A percentile compares a stretch with the other conserved stretches of the same genome.
These are phyloP conservation scores for Thrips palmi DNA, from an alignment of 1,140 invertebrate genomes.

Conservation along the genomic window DNA sequence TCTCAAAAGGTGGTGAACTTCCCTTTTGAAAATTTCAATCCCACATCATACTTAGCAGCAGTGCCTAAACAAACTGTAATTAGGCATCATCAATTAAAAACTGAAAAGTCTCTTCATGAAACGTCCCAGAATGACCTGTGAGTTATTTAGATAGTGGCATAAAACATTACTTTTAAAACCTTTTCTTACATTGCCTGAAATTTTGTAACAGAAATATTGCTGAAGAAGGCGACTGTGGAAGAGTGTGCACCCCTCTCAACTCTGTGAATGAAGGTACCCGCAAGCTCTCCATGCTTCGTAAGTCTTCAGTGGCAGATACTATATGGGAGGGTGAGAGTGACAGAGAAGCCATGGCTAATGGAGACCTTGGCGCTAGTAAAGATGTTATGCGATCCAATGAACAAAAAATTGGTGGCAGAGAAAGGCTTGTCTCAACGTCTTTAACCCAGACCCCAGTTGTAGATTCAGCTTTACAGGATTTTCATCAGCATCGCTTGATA, in stretches of 20 bases:
- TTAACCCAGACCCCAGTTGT: constrained; percentile 39
- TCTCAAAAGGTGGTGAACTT: constrained; percentile 83
- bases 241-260: too few relatives aligned
- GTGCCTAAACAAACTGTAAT: constrained; percentile 54
- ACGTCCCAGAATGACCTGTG: too few relatives aligned
- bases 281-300: too few relatives aligned
- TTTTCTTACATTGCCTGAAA: too few relatives aligned
- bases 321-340: too few relatives aligned
- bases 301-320: too few relatives aligned
- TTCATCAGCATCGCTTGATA: constrained; percentile 49
- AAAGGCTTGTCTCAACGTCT: constrained; percentile 44
- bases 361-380: not conserved
- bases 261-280: too few relatives aligned
- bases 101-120: constrained; percentile 12
- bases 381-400: not conserved
- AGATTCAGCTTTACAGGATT: constrained; percentile 39
- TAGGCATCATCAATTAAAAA: constrained; percentile 24
- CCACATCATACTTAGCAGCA: constrained; percentile 54
- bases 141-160: too few relatives aligned
- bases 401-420: constrained; percentile 16
- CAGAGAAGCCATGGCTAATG: constrained; percentile 12
- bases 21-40: constrained; percentile 65
- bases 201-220: too few relatives aligned
- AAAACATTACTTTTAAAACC: too few relatives aligned
- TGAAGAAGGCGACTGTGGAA: too few relatives aligned